Base-by-base conservation (phyloP, 2,888 invertebrate species). In the Drosophila paramelanica region DNA sequence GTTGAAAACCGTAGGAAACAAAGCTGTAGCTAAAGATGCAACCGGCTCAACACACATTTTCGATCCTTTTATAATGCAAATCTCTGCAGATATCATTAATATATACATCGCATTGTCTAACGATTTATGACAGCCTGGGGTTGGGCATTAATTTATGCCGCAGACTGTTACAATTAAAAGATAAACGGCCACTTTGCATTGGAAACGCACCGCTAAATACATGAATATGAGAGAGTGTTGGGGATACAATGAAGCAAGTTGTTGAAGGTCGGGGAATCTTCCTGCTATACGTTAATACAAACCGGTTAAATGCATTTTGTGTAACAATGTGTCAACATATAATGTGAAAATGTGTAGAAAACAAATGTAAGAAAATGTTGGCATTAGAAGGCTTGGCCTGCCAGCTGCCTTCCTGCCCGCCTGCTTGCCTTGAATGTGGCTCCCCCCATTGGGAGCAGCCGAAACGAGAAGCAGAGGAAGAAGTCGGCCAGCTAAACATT, bases 311-410 rank as follows among this genome's bases (percentile, higher is more conserved):
- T 79, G 81, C 75, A 86, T 86, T 86, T 86, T 87, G 84, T 86
- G 89, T 84, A 89, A 84, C 89, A 87, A 84, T 87, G 89, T 89
- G 89, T 86, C 86, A 86, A 88, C 88, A 80, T 74, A 74, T 77
- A 81, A 74, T 76, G 68, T 71, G 70, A 74, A 66, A 59, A 61
- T 68, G 67, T 60, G 67, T 77, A 76, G 73, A 73, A 71, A 66
- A 66, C 43, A 60, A 72, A 68, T 65, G 52, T 64, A 31, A 41
- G 73, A 73, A 73, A 77, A 67, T 76, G 67, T 55, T 60, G 49
- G 36, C 47, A 57, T 73, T 73, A 59, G 59, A 56, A 76, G 70
- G 59, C 52, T 47, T 52, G 70, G 59, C 52, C 43, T 52, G 47
- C 42, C 47, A 42, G 61, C 45, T 58, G 13, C 41, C 43, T 39